Evolutionary conservation across 2,113 vertebrate species (phyloP).

Genomic region (Holacanthus passer): DNA sequence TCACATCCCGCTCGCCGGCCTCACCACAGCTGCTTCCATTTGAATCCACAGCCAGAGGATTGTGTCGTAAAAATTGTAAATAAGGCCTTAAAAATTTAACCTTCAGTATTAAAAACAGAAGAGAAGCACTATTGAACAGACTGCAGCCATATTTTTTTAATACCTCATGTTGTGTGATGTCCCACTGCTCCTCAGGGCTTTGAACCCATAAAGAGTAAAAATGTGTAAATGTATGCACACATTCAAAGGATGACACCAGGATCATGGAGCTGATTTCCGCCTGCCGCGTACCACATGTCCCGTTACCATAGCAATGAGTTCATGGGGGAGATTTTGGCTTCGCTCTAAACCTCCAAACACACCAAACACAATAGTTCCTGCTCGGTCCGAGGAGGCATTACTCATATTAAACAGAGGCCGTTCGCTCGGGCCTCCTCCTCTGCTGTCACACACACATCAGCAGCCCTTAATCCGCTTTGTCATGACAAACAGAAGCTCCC

Average conservation of each 20-base stretch:
- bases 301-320: constrained; percentile 57
- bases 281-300: constrained; percentile 25
- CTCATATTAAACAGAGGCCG: constrained; percentile 71
- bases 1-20: constrained; percentile 6
- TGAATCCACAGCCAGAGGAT: neutral
- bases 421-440: constrained; percentile 29
- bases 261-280: constrained; percentile 20
- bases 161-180: no score
- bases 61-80: neutral
- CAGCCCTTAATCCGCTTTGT: constrained; percentile 76
- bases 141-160: neutral
- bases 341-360: constrained; percentile 44
- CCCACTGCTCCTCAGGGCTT: neutral
- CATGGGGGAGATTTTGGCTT: constrained; percentile 61
- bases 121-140: neutral
- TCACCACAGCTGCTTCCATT: neutral
- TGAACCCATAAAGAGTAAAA: neutral
- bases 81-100: neutral
- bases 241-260: constrained; percentile 11
- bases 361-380: constrained; percentile 64
- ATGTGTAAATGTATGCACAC: constrained; percentile 42
- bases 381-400: constrained; percentile 52
- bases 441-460: constrained; percentile 49
- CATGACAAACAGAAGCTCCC: constrained; percentile 50
- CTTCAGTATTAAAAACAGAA: neutral